Conservation (phyloP, 1,140 invertebrate genomes). For the Galleria mellonella region DNA sequence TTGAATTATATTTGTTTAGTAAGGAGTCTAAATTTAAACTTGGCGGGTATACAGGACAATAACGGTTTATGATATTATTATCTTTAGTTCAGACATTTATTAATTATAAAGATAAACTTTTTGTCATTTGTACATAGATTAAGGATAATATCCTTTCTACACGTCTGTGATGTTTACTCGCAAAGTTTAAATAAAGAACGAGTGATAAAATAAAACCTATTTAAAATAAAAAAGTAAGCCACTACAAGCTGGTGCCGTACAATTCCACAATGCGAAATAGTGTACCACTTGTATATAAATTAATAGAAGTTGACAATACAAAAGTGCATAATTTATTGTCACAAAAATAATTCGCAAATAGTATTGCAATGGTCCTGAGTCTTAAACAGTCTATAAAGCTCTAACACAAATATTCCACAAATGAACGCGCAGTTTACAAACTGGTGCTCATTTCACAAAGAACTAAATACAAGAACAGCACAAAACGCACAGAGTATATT, state of each 20-base stretch:
- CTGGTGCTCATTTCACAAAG: slow-evolving; percentile 40
- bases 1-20: not conserved
- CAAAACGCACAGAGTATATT: slow-evolving; percentile 55
- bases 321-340: slow-evolving; percentile 44
- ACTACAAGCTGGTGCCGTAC: slow-evolving; percentile 57
- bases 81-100: too few species aligned
- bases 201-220: not conserved
- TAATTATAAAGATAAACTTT: too few species aligned
- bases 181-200: too few species aligned
- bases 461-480: slow-evolving; percentile 62
- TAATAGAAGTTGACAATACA: slow-evolving; percentile 25
- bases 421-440: slow-evolving; percentile 31
- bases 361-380: slow-evolving; percentile 65
- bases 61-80: too few species aligned
- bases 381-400: slow-evolving; percentile 64
- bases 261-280: slow-evolving; percentile 32
- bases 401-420: slow-evolving; percentile 43
- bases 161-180: not conserved
- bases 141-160: too few species aligned
- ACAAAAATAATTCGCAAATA: slow-evolving; percentile 35
- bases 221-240: slow-evolving; percentile 40
- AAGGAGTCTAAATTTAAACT: not conserved
- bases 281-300: slow-evolving; percentile 35
- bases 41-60: slow-evolving; percentile 1
- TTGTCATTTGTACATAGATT: too few species aligned